Evolutionary conservation across 2,888 invertebrate genomes (phyloP).

Genomic region (Herminia tarsipennalis): DNA sequence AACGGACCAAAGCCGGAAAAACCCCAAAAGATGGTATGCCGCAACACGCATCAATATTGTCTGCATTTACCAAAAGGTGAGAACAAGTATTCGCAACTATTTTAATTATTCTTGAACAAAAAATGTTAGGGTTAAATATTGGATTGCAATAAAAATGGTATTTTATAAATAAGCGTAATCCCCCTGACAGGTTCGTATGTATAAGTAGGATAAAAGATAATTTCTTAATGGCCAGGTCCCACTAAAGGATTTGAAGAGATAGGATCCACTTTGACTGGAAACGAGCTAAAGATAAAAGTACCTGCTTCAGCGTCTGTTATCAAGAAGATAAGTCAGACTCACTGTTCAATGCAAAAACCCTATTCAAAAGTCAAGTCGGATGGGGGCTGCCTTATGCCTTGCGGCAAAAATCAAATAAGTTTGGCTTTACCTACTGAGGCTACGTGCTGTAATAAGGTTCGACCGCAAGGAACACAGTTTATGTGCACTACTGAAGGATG

Average conservation of each 20-base stretch:
- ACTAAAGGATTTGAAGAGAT: constrained; percentile 79
- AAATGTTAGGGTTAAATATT: too few species aligned
- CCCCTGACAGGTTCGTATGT: not conserved
- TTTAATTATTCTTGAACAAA: too few species aligned
- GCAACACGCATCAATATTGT: constrained; percentile 77
- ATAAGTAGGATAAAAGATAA: constrained; percentile 7
- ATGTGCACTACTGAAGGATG: constrained; percentile 80
- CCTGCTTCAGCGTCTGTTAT: constrained; percentile 71
- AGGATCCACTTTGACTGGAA: constrained; percentile 73
- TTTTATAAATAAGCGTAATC: not conserved
- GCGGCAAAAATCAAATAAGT: constrained; percentile 77
- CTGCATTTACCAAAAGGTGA: constrained; percentile 80
- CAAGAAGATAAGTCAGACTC: constrained; percentile 80
- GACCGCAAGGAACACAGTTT: constrained; percentile 71
- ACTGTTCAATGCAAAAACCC: constrained; percentile 72
- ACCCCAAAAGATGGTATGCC: constrained; percentile 62
- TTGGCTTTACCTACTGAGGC: constrained; percentile 69
- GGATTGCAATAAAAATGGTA: too few species aligned
- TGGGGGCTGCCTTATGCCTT: constrained; percentile 67
- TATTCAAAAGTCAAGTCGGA: constrained; percentile 55
- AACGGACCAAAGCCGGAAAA: constrained; percentile 65
- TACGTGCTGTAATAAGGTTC: constrained; percentile 66
- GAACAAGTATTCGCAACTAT: too few species aligned
- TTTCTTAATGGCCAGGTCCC: constrained; percentile 81
- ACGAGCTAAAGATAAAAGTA: constrained; percentile 79